Evolutionary conservation across 2,113 vertebrate species (phyloP), one percentile per base, ranked within the genome.

Genomic region (Daboia siamensis): DNA sequence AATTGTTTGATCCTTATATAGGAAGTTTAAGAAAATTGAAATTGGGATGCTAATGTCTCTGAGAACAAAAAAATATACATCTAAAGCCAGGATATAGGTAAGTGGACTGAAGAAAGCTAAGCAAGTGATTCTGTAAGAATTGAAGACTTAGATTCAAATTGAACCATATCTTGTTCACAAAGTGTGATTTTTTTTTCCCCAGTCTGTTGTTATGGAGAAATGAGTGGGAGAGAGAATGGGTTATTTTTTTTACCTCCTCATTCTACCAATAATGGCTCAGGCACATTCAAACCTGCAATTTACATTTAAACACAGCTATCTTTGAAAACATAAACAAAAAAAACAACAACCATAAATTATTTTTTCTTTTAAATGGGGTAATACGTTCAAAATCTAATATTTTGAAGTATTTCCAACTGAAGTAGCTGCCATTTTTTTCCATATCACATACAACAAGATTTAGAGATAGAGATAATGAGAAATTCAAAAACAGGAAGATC

Each of bases 1-100:
- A 51, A 89, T 92, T 95, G 84, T 90, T 13, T 89, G 91, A 93
- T 51, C 93, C 93, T 87, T 29, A 39, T 90, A 5, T 33, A 59
- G 55, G 0, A 13, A 6, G 56, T 92, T 4, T 88, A 92, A 84
- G 89, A 90, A 91, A 95, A 64, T 56, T 69, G 90, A 80, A 93
- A 29, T 94, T 24, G 64, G 85, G 13, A 26, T 88, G 74, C 13
- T 84, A 86, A 90, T 89, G 12, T 56, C 51, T 92, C 64, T 13
- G 17, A n/a, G 46, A 91, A 92, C 61, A 89, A 21, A 74, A 89
- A 21, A 85, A 91, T 48, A 48, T 48, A 48, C 48, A 33, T 57
- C 23, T 52, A 0, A 54, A 90, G 90, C 29, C 39, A 10, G 64
- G 12, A 13, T 11, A 89, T 0, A 90, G n/a, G 24, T 1, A 91